Conservation (phyloP, 2,888 invertebrate species). For the Dichetophora obliterata region DNA sequence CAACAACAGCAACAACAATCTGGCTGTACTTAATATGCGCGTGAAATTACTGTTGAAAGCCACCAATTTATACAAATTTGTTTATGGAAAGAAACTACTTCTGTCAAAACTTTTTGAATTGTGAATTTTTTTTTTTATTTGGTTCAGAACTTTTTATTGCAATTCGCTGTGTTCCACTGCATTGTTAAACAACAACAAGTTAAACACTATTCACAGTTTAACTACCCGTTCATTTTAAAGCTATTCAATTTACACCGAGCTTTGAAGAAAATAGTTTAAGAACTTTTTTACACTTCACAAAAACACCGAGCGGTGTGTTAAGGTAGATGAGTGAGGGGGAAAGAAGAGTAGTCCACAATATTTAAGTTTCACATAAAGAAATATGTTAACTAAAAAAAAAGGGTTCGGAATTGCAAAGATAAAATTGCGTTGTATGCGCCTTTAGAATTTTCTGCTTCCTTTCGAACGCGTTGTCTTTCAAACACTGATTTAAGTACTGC, state of each 20-base stretch:
- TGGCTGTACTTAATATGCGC: no score
- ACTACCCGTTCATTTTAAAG: no score
- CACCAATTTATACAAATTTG: no score
- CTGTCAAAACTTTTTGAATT: neutral
- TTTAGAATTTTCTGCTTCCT: constrained; percentile 35
- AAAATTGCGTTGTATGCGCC: neutral
- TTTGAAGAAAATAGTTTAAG: no score
- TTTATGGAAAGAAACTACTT: no score
- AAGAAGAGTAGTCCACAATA: neutral
- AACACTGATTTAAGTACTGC: constrained; percentile 42
- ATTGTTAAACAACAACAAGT: no score
- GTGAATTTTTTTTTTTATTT: neutral
- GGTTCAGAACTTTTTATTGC: no score
- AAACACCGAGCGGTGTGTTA: neutral
- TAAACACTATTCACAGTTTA: no score
- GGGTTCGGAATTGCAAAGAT: neutral
- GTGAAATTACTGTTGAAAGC: no score
- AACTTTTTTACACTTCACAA: neutral
- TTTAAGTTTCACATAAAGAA: constrained; percentile 25
- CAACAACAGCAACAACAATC: no score
- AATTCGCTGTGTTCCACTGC: no score
- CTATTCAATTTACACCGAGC: no score
- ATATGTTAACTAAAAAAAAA: constrained; percentile 1
- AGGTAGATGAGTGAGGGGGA: neutral
- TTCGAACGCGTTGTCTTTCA: constrained; percentile 46